These are phyloP conservation scores for Spilogale gracilis DNA, from an alignment of 2,113 vertebrate genomes.

Conservation along the genomic window DNA sequence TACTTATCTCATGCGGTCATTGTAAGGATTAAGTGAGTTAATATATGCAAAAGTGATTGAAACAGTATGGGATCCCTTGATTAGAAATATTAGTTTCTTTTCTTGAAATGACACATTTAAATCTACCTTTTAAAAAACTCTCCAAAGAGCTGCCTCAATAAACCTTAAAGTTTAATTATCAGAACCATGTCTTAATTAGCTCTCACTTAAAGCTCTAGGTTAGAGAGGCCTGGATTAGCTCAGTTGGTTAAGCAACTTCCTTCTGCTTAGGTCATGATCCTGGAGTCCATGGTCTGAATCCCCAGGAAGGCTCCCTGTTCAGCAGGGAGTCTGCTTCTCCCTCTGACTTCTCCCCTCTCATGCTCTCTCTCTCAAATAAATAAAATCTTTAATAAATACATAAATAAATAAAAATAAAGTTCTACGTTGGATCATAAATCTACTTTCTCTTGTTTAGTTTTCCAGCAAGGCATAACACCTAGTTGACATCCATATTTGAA, in stretches of 20 bases:
- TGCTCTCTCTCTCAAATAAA: no score
- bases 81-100: slow-evolving; percentile 9
- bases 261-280: no score
- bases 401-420: background rate
- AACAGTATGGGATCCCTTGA: background rate
- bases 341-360: no score
- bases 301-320: no score
- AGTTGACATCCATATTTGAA: background rate
- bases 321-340: no score
- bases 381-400: no score
- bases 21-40: background rate
- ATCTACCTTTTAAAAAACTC: background rate
- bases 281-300: no score
- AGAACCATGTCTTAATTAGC: background rate
- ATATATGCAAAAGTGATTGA: background rate
- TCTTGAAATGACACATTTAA: slow-evolving; percentile 47
- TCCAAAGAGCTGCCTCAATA: background rate
- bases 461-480: background rate
- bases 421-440: background rate
- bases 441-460: slow-evolving; percentile 45
- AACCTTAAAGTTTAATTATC: background rate
- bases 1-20: background rate
- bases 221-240: no score
- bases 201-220: background rate
- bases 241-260: no score